Conservation (phyloP, 2,113 vertebrate species). For the Nannospalax galili region DNA sequence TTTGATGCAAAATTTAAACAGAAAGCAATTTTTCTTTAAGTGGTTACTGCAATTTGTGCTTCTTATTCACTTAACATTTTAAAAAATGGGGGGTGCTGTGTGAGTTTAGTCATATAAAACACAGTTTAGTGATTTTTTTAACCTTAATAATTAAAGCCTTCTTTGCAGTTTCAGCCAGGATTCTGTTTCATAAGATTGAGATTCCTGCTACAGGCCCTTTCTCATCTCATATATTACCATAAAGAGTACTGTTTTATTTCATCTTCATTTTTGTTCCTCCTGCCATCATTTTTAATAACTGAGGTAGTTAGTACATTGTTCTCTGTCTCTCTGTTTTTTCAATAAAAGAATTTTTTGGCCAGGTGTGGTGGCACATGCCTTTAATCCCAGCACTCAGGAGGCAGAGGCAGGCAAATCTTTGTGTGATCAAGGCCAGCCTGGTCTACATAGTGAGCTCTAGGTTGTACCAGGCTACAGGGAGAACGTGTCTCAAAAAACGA, state of each 20-base stretch:
- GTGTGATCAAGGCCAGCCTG: no score
- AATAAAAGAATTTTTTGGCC: no score
- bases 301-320: not conserved
- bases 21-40: constrained; percentile 56
- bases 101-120: constrained; percentile 49
- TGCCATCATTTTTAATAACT: not conserved
- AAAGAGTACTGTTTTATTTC: not conserved
- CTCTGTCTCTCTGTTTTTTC: not conserved
- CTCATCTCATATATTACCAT: not conserved
- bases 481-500: no score
- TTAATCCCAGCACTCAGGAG: no score
- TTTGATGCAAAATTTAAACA: constrained; percentile 56
- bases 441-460: no score
- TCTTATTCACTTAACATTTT: constrained; percentile 56
- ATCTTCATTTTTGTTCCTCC: not conserved
- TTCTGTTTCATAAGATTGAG: constrained; percentile 49
- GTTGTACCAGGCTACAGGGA: no score
- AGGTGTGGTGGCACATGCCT: no score
- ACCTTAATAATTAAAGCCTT: constrained; percentile 26
- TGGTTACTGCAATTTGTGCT: constrained; percentile 55
- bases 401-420: no score
- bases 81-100: constrained; percentile 40
- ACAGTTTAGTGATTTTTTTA: constrained; percentile 42
- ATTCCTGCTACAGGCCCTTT: constrained; percentile 2
- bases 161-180: not conserved